These are phyloP conservation scores for Orchesella flavescens DNA, from an alignment of 2,888 invertebrate genomes.

Conservation along the genomic window DNA sequence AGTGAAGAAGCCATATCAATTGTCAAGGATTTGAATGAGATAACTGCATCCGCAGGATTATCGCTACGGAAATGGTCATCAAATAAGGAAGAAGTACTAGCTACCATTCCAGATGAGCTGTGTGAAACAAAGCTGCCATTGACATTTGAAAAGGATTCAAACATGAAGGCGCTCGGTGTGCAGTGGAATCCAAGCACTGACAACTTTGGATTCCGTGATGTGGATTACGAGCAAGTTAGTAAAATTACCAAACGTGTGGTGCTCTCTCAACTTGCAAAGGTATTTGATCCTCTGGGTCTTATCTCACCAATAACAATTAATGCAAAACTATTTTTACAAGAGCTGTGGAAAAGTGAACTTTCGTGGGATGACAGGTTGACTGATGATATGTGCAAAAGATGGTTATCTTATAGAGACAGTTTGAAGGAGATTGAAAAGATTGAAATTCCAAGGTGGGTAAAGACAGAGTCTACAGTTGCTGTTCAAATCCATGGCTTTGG, in stretches of 20 bases:
- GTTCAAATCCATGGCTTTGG: slow-evolving; percentile 71
- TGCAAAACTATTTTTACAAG: background rate
- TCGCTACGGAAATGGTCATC: slow-evolving; percentile 49
- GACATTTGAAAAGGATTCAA: background rate
- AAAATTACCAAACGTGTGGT: no score
- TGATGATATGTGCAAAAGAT: background rate
- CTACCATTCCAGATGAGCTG: slow-evolving; percentile 31
- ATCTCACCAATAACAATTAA: background rate
- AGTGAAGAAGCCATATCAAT: slow-evolving; percentile 56
- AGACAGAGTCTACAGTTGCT: background rate
- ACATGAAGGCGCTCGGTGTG: background rate
- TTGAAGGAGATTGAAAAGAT: no score
- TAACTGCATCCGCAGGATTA: slow-evolving; percentile 4
- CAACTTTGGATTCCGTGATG: no score
- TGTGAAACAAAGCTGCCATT: slow-evolving; percentile 17
- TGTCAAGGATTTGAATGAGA: slow-evolving; percentile 51
- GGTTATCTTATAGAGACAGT: no score
- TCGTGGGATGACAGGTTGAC: background rate
- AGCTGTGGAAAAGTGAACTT: background rate
- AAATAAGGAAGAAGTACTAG: slow-evolving; percentile 22
- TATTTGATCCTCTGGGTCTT: no score
- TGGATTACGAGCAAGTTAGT: no score
- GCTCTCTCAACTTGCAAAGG: no score
- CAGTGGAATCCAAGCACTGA: no score
- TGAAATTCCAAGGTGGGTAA: background rate